Conservation (phyloP, 2,888 invertebrate species). For the Euzetes globulus region DNA sequence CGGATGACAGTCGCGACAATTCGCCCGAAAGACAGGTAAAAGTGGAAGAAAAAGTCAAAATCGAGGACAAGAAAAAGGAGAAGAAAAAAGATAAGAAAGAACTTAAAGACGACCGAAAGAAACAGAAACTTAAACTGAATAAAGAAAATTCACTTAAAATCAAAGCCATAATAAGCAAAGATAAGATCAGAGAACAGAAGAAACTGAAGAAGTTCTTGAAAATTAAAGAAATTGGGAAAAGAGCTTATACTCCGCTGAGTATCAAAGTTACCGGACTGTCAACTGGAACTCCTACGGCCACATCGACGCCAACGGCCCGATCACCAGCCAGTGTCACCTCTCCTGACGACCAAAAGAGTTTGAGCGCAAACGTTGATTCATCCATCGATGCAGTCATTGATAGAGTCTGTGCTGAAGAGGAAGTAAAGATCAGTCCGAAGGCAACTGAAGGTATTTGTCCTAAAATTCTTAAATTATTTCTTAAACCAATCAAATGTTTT, state of each 20-base stretch:
- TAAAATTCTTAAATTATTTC: too few relatives aligned
- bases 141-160: conserved; percentile 8
- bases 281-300: conserved; percentile 31
- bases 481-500: neutral
- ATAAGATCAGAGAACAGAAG: conserved; percentile 24
- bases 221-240: conserved; percentile 6
- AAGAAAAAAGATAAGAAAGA: conserved; percentile 38
- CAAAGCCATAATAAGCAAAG: conserved; percentile 25
- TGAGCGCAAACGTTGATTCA: neutral
- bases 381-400: conserved; percentile 10
- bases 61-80: conserved; percentile 36
- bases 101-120: conserved; percentile 7
- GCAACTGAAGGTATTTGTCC: too few relatives aligned
- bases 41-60: conserved; percentile 36
- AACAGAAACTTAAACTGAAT: conserved; percentile 34
- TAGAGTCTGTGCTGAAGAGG: neutral
- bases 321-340: neutral
- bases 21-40: conserved; percentile 35
- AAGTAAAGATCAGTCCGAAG: neutral
- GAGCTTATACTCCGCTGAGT: conserved; percentile 12
- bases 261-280: conserved; percentile 28
- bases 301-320: conserved; percentile 25
- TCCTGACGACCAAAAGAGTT: neutral
- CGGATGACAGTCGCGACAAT: conserved; percentile 29
- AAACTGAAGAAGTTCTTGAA: conserved; percentile 4